A percentile compares a stretch with the other conserved stretches of the same genome.
Conservation (phyloP, 2,888 invertebrate species). For the Clitarchus hookeri region DNA sequence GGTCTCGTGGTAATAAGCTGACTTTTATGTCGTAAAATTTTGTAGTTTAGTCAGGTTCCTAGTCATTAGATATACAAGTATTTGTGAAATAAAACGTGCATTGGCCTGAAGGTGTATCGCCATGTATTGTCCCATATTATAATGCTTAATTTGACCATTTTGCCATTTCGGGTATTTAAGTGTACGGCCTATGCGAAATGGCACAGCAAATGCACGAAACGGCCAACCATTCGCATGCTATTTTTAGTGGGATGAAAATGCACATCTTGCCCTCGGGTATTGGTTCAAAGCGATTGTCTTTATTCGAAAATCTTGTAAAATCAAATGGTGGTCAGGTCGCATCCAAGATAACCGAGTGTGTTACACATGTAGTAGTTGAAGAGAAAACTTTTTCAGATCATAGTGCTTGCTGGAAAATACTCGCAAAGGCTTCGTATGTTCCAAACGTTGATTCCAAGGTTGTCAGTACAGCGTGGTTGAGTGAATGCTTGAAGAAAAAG, state of each 20-base stretch:
- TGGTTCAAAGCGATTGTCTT: conserved; percentile 25
- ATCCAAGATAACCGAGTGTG: background rate
- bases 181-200: no score
- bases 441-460: background rate
- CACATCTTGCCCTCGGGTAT: conserved; percentile 29
- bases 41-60: no score
- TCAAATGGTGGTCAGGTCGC: conserved; percentile 35
- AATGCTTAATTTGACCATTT: no score
- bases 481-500: conserved; percentile 37
- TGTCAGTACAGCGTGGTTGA: conserved; percentile 39
- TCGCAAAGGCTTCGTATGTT: conserved; percentile 25
- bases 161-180: no score
- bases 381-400: conserved; percentile 33
- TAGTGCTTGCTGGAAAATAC: background rate
- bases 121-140: no score
- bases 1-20: no score
- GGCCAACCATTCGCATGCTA: no score
- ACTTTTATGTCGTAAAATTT: no score
- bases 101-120: no score
- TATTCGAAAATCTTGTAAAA: conserved; percentile 38
- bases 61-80: no score
- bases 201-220: no score
- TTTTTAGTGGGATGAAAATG: background rate
- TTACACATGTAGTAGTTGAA: conserved; percentile 39
- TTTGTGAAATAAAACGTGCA: no score